phyloP scores from a whole-genome alignment of 1,140 invertebrate species.

The Zaprionus inermis region DNA sequence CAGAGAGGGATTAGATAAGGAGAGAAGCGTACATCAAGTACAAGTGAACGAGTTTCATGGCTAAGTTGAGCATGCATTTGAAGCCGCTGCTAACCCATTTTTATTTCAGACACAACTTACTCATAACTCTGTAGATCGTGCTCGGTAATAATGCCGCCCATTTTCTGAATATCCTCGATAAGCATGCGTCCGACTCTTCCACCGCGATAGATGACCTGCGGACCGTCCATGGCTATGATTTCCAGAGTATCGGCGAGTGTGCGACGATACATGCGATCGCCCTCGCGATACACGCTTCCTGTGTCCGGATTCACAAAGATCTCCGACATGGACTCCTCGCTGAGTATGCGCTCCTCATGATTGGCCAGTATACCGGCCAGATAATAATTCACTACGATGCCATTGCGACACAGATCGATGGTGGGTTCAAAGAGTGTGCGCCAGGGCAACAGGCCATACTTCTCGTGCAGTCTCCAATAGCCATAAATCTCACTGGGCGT shows the following conservation, averaged over 20 bases:
- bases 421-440: constrained; percentile 90
- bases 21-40: too few species aligned
- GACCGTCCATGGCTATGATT: constrained; percentile 88
- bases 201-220: constrained; percentile 88
- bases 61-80: too few species aligned
- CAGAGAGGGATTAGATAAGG: neutral
- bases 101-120: constrained; percentile 34
- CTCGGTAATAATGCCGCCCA: constrained; percentile 91
- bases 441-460: constrained; percentile 93
- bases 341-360: constrained; percentile 86
- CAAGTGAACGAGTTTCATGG: too few species aligned
- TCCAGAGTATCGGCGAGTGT: constrained; percentile 90
- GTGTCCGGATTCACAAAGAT: constrained; percentile 89
- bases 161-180: constrained; percentile 88
- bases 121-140: constrained; percentile 89
- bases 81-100: too few species aligned
- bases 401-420: constrained; percentile 89
- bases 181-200: constrained; percentile 88
- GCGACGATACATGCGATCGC: constrained; percentile 89
- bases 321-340: constrained; percentile 87
- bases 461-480: constrained; percentile 91
- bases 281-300: constrained; percentile 86
- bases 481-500: constrained; percentile 96
- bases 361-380: constrained; percentile 87
- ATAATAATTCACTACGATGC: constrained; percentile 89